A percentile compares a stretch with the other conserved stretches of the same genome.
Conservation (phyloP, 2,113 vertebrate genomes). For the Crotalus helleri region DNA sequence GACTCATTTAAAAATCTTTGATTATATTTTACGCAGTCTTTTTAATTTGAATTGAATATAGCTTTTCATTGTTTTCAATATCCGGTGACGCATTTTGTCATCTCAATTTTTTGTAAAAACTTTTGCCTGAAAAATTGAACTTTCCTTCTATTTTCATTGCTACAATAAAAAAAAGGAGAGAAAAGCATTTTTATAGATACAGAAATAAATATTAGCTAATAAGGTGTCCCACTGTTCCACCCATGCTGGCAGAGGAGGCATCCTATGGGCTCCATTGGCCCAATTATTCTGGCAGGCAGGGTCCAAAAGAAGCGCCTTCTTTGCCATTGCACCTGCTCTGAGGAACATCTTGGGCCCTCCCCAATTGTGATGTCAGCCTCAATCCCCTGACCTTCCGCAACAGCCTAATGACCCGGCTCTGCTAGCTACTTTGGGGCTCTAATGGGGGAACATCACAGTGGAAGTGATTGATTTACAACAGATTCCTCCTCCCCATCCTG, state of each 20-base stretch:
- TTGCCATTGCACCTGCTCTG: background rate
- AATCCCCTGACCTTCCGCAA: background rate
- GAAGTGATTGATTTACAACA: background rate
- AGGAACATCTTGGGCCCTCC: background rate
- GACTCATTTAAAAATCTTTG: background rate
- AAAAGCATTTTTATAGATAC: background rate
- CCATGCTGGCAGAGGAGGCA: background rate
- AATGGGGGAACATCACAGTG: background rate
- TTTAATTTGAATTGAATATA: background rate
- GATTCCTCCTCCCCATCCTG: background rate
- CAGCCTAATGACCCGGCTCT: background rate
- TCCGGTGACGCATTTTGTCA: background rate
- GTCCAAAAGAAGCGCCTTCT: background rate
- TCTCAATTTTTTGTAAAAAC: background rate
- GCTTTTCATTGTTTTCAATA: background rate
- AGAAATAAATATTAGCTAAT: background rate
- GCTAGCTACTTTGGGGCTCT: background rate
- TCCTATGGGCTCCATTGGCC: background rate
- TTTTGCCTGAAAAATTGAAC: background rate
- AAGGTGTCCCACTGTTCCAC: background rate
- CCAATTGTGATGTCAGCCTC: background rate
- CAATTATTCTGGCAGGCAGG: background rate
- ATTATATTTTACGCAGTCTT: background rate
- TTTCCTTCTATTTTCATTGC: background rate
- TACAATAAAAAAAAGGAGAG: background rate